These are phyloP conservation scores for Aphidius ervi DNA, from an alignment of 1,140 invertebrate species.

Conservation along the genomic window DNA sequence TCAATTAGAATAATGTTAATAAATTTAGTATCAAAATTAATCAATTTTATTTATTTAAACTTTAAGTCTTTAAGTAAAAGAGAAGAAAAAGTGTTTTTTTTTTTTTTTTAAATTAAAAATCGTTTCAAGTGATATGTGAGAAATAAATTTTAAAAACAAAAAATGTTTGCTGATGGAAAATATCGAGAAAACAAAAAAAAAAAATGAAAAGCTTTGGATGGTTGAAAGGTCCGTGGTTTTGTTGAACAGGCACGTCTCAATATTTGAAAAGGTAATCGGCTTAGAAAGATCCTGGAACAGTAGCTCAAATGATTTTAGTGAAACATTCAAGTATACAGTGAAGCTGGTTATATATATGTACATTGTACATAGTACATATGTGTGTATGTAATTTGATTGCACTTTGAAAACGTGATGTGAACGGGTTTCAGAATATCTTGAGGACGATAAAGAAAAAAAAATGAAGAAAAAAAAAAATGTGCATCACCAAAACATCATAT, in stretches of 20 bases:
- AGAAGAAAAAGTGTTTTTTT: too few relatives aligned
- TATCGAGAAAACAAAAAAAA: background rate
- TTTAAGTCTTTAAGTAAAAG: too few relatives aligned
- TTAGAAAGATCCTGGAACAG: constrained; percentile 28
- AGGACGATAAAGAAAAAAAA: background rate
- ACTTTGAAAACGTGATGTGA: constrained; percentile 40
- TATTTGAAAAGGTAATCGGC: constrained; percentile 50
- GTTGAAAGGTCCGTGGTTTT: constrained; percentile 16
- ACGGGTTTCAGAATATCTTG: constrained; percentile 36
- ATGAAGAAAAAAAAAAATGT: background rate
- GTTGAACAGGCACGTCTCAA: constrained; percentile 37
- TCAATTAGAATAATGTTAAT: too few relatives aligned
- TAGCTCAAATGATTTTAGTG: too few relatives aligned
- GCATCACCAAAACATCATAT: constrained; percentile 32
- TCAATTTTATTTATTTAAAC: background rate
- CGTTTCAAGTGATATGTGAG: too few relatives aligned
- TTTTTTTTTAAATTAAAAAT: too few relatives aligned
- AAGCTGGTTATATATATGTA: too few relatives aligned
- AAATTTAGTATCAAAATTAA: background rate
- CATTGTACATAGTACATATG: too few relatives aligned
- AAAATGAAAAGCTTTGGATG: background rate
- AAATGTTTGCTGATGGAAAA: too few relatives aligned
- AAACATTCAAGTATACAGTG: too few relatives aligned
- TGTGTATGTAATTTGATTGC: constrained; percentile 11
- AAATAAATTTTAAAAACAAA: too few relatives aligned